phyloP scores from a whole-genome alignment of 2,797 vertebrate species.

The Picus viridis region DNA sequence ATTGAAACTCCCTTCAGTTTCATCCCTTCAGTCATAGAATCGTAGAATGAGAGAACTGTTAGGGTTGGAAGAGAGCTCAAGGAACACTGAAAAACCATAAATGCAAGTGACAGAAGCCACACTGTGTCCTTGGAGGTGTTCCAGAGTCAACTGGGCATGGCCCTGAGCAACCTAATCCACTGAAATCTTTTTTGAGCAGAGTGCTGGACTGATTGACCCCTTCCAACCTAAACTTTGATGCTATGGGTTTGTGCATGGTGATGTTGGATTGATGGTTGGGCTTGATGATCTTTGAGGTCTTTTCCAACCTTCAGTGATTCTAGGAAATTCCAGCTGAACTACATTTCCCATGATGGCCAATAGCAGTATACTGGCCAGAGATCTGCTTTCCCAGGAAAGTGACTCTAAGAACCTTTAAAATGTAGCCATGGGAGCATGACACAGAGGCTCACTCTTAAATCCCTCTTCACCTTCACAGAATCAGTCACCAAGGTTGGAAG shows the following conservation, averaged over 20 bases:
- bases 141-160: neutral
- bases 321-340: neutral
- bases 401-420: neutral
- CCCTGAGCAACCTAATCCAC: neutral
- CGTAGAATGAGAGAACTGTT: too few species aligned
- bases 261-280: too few species aligned
- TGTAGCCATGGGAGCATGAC: neutral
- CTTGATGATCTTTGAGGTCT: too few species aligned
- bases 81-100: rapidly evolving
- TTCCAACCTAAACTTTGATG: neutral
- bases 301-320: neutral
- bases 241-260: too few species aligned
- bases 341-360: neutral
- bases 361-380: neutral
- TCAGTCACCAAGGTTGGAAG: too few species aligned
- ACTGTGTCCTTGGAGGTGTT: neutral
- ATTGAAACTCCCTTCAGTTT: neutral
- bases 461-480: neutral
- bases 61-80: neutral
- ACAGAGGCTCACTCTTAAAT: neutral
- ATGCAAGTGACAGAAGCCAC: neutral
- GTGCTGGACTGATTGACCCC: neutral
- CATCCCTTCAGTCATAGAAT: neutral
- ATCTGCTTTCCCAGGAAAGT: neutral
- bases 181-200: neutral